Evolutionary conservation across 2,113 vertebrate species (phyloP).

Genomic region (Pampusana beccarii): DNA sequence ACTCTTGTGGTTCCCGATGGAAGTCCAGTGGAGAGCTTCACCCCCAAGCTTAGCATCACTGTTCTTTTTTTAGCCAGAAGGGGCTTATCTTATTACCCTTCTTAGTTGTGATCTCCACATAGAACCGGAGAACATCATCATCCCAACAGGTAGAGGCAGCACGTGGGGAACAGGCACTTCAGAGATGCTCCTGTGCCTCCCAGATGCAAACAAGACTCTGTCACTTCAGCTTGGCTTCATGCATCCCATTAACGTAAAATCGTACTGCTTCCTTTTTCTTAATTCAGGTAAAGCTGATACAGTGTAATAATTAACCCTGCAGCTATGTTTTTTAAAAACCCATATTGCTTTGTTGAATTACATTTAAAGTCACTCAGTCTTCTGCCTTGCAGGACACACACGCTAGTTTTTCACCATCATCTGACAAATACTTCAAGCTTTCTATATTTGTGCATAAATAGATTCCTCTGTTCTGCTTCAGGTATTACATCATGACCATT

Average conservation of each 20-base stretch:
- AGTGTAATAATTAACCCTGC: neutral
- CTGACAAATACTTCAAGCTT: neutral
- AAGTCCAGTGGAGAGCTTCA: neutral
- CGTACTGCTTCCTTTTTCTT: neutral
- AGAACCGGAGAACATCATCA: neutral
- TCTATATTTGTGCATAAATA: neutral
- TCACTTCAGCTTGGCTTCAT: neutral
- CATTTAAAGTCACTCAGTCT: neutral
- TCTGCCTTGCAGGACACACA: neutral
- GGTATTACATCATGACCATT: neutral
- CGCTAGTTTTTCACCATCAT: neutral
- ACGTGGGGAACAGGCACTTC: neutral
- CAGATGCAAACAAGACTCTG: neutral
- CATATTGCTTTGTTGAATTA: neutral
- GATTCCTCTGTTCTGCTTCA: neutral
- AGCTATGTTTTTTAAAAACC: neutral
- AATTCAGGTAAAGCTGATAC: neutral
- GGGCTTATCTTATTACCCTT: constrained; percentile 54
- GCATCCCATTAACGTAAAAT: rapidly evolving
- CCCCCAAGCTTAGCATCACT: constrained; percentile 13
- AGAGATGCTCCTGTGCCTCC: neutral
- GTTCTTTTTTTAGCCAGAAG: constrained; percentile 49
- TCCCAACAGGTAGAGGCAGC: neutral
- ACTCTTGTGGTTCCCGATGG: neutral
- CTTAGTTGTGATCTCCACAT: constrained; percentile 13